These are phyloP conservation scores for Oscheius myriophilus DNA, from an alignment of 2,888 invertebrate genomes.

Conservation along the genomic window DNA sequence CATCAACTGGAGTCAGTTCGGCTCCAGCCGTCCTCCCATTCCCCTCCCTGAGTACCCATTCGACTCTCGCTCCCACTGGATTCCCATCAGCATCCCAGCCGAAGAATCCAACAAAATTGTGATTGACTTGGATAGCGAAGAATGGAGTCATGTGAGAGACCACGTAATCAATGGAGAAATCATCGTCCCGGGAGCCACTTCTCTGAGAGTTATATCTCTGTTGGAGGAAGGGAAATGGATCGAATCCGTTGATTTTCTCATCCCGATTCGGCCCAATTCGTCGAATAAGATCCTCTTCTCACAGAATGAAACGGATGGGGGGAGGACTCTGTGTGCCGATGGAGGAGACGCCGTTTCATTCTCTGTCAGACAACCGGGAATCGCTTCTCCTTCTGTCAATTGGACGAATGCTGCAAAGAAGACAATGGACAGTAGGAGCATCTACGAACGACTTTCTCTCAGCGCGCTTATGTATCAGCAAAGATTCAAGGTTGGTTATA, in stretches of 20 bases:
- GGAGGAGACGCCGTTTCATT: conserved; percentile 39
- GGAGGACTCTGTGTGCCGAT: conserved; percentile 28
- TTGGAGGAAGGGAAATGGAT: conserved; percentile 21
- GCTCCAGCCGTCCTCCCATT: conserved; percentile 4
- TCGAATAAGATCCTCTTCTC: conserved; percentile 28
- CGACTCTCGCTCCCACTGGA: conserved; percentile 42
- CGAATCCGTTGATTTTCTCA: conserved; percentile 42
- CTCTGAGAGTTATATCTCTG: conserved; percentile 36
- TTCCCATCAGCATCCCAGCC: conserved; percentile 27
- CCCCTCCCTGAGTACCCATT: conserved; percentile 48
- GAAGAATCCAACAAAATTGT: conserved; percentile 13
- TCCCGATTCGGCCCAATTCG: conserved; percentile 36
- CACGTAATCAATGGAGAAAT: conserved; percentile 47
- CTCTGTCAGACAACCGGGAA: neutral
- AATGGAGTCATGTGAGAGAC: conserved; percentile 45
- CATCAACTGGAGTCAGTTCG: conserved; percentile 25
- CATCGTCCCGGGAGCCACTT: conserved; percentile 52
- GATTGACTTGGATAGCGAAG: conserved; percentile 32
- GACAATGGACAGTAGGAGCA: conserved; percentile 29
- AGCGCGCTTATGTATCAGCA: conserved; percentile 30
- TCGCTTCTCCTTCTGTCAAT: neutral
- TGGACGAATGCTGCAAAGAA: conserved; percentile 24
- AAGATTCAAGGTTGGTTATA: conserved; percentile 19
- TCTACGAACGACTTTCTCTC: conserved; percentile 41
- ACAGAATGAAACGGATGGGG: conserved; percentile 25